Conservation (phyloP, 2,113 vertebrate species). For the Patagioenas fasciata region DNA sequence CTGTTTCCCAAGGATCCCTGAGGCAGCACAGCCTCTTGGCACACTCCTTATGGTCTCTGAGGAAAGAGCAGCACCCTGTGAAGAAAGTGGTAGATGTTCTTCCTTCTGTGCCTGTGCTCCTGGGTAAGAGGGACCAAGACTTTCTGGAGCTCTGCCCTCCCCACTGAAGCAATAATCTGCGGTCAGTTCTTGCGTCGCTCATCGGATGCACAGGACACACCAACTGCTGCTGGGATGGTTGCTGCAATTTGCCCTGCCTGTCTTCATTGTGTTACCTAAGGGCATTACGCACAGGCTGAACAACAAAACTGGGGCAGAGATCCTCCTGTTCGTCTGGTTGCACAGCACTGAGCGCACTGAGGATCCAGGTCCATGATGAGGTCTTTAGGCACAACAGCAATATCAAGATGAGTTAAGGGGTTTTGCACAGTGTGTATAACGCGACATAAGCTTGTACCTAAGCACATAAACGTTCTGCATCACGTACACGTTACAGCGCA, state of each 20-base stretch:
- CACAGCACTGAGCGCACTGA: neutral
- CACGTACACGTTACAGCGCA: fast-evolving
- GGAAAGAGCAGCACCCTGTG: neutral
- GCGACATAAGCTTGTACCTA: neutral
- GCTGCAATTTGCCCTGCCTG: neutral
- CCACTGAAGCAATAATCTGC: neutral
- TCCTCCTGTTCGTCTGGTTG: neutral
- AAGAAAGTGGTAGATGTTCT: neutral
- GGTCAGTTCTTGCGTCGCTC: neutral
- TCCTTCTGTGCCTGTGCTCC: neutral
- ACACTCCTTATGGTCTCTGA: neutral
- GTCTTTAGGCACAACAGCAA: neutral
- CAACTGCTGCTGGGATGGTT: neutral
- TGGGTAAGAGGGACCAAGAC: neutral
- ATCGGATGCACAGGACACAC: neutral
- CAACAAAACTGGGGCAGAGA: neutral
- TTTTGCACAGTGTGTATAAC: neutral
- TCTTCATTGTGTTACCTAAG: neutral
- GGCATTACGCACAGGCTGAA: neutral
- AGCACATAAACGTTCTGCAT: neutral
- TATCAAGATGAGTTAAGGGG: fast-evolving
- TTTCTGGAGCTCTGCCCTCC: neutral
- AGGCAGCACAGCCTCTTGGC: neutral
- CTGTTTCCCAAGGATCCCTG: neutral
- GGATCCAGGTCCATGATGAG: neutral